These are phyloP conservation scores for Lichenostomus cassidix DNA, from an alignment of 2,113 vertebrate genomes.

Conservation along the genomic window DNA sequence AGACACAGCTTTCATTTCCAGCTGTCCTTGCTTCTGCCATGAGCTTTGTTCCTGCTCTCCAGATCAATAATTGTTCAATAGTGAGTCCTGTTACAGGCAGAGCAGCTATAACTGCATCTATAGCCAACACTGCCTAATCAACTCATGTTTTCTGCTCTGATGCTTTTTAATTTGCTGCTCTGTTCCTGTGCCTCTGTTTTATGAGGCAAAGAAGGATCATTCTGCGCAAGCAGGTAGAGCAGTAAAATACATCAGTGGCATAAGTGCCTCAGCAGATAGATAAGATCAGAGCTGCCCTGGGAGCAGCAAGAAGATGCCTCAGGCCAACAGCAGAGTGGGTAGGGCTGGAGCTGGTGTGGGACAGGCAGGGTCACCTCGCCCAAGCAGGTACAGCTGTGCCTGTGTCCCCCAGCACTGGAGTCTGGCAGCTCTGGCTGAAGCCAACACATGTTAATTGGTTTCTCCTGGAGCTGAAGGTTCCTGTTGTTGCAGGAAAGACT, in stretches of 20 bases:
- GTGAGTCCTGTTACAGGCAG: neutral
- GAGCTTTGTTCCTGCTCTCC: neutral
- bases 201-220: neutral
- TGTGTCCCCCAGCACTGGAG: neutral
- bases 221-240: neutral
- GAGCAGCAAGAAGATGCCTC: neutral
- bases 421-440: neutral
- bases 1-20: neutral
- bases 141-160: slow-evolving; percentile 42
- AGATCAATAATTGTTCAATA: slow-evolving; percentile 43
- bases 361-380: neutral
- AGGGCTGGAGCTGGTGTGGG: neutral
- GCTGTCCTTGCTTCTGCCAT: neutral
- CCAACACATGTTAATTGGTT: neutral
- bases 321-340: neutral
- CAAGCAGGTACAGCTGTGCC: neutral
- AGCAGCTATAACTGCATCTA: slow-evolving; percentile 3
- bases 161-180: slow-evolving; percentile 60
- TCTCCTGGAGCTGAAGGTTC: neutral
- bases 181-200: slow-evolving; percentile 15
- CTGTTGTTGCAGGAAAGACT: slow-evolving; percentile 80
- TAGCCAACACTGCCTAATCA: neutral
- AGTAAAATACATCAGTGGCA: neutral
- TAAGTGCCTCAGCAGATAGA: neutral
- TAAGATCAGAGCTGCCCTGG: slow-evolving; percentile 25